Evolutionary conservation across 2,888 invertebrate species (phyloP), one percentile per base, ranked within the genome.

Genomic region (Eupeodes luniger): DNA sequence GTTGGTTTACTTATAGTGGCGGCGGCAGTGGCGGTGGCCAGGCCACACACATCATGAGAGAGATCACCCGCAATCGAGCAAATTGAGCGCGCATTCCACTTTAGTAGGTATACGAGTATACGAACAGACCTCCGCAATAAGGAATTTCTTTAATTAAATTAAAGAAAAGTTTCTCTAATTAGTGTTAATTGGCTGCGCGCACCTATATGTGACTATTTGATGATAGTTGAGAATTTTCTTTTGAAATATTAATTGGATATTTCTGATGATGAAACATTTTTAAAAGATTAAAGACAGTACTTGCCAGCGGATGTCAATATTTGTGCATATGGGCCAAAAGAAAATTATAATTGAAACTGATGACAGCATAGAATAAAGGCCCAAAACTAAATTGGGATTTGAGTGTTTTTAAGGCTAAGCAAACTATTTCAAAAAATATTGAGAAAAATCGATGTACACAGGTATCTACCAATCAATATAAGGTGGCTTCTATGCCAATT

Each of bases 51-150:
- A 12, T 14, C 14, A 4, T 1, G 81, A 80, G 61, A 80, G 61
- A 88, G 81, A 88, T 88, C 88, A 88, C 85, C 88, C 84, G 70
- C 88, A 81, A 85, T 88, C 77, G 74, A 88, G 85, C 88, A 81
- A 85, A 85, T 88, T 88, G 81, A 81, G 74, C 62, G 85, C 62
- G 85, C 74, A 87, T 84, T 87, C 61, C 69, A 67, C 47, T 78
- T 36, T 12, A 5, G 11, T 67, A 55, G 40, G 40, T 40, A 40
- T 40, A 40, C 27, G 9, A 40, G 40, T 40, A 40, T 40, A 5
- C 27, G 9, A 40, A 9, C 40, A 40, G 53, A 34, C n/a, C 19
- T 11, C 9, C n/a, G 40, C 53, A 40, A 12, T 11, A 19, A 66
- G 6, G 11, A 53, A 74, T 53, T 78, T 27, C 27, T 72, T 66